phyloP scores from a whole-genome alignment of 53 echinoderm and acorn worm genomes.

The Astropecten irregularis region DNA sequence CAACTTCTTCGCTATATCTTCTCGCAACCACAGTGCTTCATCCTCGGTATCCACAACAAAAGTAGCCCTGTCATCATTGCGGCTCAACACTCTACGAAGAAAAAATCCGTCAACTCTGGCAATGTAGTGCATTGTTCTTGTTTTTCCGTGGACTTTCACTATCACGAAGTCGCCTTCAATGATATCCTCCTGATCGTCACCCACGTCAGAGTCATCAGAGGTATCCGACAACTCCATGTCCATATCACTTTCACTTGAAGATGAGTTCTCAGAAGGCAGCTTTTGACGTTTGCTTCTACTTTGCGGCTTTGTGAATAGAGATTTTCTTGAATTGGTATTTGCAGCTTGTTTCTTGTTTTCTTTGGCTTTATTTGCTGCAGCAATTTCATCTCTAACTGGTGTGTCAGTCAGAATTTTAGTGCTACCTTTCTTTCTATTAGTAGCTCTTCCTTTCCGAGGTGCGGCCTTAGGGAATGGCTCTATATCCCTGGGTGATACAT shows the following conservation, averaged over 20 bases:
- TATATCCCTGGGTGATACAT: slow-evolving; percentile 56
- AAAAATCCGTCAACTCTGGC: slow-evolving; percentile 67
- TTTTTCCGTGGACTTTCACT: slow-evolving; percentile 48
- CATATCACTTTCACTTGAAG: slow-evolving; percentile 50
- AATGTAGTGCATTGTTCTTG: slow-evolving; percentile 53
- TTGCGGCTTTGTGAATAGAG: slow-evolving; percentile 34
- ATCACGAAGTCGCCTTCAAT: slow-evolving; percentile 63
- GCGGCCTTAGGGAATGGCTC: slow-evolving; percentile 28
- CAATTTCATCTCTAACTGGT: slow-evolving; percentile 59
- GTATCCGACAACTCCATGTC: slow-evolving; percentile 7
- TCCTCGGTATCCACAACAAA: slow-evolving; percentile 42
- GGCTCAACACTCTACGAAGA: slow-evolving; percentile 57
- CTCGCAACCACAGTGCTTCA: slow-evolving; percentile 49
- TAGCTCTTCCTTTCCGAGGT: slow-evolving; percentile 28
- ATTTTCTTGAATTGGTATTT: slow-evolving; percentile 25
- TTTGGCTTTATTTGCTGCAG: slow-evolving; percentile 48
- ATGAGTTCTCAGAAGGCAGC: slow-evolving; percentile 37
- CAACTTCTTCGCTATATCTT: slow-evolving; percentile 41
- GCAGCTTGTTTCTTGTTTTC: slow-evolving; percentile 22
- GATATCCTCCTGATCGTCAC: slow-evolving; percentile 15
- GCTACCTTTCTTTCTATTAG: slow-evolving; percentile 41
- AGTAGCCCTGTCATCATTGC: slow-evolving; percentile 28
- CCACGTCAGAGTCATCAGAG: slow-evolving; percentile 38
- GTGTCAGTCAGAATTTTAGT: slow-evolving; percentile 64
- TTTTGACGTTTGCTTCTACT: slow-evolving; percentile 34